Conservation (phyloP, 2,113 vertebrate species). For the Grantiella picta region DNA sequence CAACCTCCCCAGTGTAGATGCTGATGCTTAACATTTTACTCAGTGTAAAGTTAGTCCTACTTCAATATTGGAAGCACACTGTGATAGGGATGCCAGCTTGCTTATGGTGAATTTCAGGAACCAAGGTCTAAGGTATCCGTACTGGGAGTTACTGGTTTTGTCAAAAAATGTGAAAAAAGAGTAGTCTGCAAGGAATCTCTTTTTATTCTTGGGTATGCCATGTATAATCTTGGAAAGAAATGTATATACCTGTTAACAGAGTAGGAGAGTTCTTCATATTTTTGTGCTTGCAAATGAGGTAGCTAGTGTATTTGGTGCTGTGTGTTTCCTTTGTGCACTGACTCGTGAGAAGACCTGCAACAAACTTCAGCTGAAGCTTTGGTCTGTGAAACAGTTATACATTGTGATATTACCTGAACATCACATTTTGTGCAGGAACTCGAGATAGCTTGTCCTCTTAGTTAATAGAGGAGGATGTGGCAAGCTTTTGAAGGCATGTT, state of each 20-base stretch:
- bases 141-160: not conserved
- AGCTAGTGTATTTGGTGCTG: not conserved
- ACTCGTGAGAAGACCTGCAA: not conserved
- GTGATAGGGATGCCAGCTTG: not conserved
- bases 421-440: not conserved
- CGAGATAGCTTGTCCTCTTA: not conserved
- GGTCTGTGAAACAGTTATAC: not conserved
- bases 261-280: not conserved
- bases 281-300: not conserved
- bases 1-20: no score
- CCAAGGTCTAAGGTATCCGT: not conserved
- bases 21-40: not conserved
- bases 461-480: not conserved
- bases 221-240: not conserved
- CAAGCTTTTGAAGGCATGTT: not conserved
- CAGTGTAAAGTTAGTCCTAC: not conserved
- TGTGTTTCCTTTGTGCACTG: not conserved
- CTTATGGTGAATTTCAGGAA: not conserved
- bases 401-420: not conserved
- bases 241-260: not conserved
- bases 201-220: not conserved
- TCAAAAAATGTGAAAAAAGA: not conserved
- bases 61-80: not conserved
- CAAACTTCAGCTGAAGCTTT: not conserved
- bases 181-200: not conserved